Evolutionary conservation across 2,888 invertebrate species (phyloP), one percentile per base, ranked within the genome.

Genomic region (Acanthosepion esculentum): DNA sequence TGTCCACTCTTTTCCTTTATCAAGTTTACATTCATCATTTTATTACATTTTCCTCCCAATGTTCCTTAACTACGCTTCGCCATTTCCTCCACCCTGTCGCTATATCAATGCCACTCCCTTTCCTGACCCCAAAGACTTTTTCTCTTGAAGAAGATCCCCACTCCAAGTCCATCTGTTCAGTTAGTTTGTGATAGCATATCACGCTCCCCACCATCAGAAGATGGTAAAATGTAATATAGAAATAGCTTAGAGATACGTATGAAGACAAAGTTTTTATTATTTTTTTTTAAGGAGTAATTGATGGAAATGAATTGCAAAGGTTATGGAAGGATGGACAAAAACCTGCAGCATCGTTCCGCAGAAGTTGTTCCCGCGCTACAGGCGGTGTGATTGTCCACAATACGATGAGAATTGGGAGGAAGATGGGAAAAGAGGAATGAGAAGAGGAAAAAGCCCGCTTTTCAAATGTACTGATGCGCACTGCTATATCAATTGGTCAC

Each of bases 111-210:
- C n/a, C 78, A 78, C 78, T 78, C 78, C 78, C n/a, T n/a, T 78
- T 78, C 78, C 78, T 78, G 78, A 78, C 78, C 78, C 78, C 78
- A 78, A 78, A 78, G 78, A 78, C 78, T 78, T 78, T 78, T 78
- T 78, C 78, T n/a, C 78, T 78, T 78, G 78, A 78, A 78, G 78
- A 78, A 78, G 78, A 78, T 78, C 78, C 78, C 78, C 78, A 78
- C 78, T 78, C 78, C 78, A 78, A 78, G 78, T 78, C 78, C 78
- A 78, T 78, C 78, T 78, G 78, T 78, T 78, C 78, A 78, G 78
- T 78, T 15, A 33, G 78, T 78, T 78, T 78, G 78, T 78, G 78
- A 78, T 78, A 78, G n/a, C 78, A 78, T 78, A 78, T 78, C 78
- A 78, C n/a, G 15, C 78, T n/a, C 78, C 78, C 78, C 78, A 78